Evolutionary conservation across 2,888 invertebrate species (phyloP), one percentile per base, ranked within the genome.

Genomic region (Drosophila siamana): DNA sequence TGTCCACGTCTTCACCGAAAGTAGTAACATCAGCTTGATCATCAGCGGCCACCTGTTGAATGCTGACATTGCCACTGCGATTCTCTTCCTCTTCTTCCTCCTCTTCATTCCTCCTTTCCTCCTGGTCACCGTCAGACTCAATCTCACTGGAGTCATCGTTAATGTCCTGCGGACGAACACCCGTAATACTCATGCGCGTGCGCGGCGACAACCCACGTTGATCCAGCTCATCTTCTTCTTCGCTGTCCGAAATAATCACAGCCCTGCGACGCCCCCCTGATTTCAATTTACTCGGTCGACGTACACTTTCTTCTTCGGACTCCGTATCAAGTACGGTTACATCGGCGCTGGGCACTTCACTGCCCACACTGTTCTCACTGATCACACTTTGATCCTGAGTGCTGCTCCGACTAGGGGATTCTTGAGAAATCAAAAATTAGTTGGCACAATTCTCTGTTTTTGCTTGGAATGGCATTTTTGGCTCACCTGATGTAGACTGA

Each of bases 121-220:
- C 1, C n/a, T 33, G 33, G 0, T 33, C 33, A 33, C 80, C 80
- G 5, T 83, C 85, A 47, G 81, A 90, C 2, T 86, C 89, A n/a
- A 91, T 89, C 66, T 90, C 92, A 46, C 91, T 91, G 1, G 89
- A 89, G 9, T 65, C 74, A 38, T 88, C 89, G 36, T 81, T 75
- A 0, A 91, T 59, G 46, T 91, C 90, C 2, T 68, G 52, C 0
- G 91, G 92, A 2, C 91, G 85, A n/a, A 91, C 67, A 0, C 92
- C 92, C 0, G 91, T 91, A 1, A 92, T 92, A 44, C 92, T 92
- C 90, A 91, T 90, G 0, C 92, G 84, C 0, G 92, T 92, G 46
- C 89, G 76, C 11, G 92, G 92, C 0, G 92, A 92, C 0, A 91
- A 47, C 0, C 85, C 88, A 0, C 80, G 80, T 2, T 65, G 56